Conservation (phyloP, 2,888 invertebrate genomes). For the Nebria salina region DNA sequence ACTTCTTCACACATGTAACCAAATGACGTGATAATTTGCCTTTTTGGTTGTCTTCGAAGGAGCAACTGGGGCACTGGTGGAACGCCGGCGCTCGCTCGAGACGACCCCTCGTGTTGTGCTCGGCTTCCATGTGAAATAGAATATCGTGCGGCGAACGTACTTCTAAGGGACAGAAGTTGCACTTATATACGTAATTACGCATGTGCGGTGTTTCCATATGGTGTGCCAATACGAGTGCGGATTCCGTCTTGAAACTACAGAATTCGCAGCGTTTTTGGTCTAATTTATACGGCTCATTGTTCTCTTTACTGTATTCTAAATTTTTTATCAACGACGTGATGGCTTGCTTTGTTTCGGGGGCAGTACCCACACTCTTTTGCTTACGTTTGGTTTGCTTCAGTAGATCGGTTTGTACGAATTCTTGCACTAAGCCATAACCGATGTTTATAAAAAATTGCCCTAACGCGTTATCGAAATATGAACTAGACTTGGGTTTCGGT, state of each 20-base stretch:
- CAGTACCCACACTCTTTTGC: conserved; percentile 75
- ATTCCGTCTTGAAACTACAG: conserved; percentile 91
- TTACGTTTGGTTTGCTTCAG: conserved; percentile 87
- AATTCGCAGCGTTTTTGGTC: conserved; percentile 85
- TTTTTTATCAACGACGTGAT: conserved; percentile 86
- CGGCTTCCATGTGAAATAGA: conserved; percentile 89
- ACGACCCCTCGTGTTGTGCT: conserved; percentile 85
- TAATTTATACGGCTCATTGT: conserved; percentile 82
- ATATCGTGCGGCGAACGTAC: conserved; percentile 89
- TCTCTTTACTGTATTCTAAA: conserved; percentile 85
- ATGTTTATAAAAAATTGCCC: conserved; percentile 93
- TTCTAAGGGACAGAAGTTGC: conserved; percentile 81
- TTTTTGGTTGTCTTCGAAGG: conserved; percentile 93
- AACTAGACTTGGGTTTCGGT: conserved; percentile 65
- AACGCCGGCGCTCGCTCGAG: conserved; percentile 86
- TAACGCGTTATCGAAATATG: conserved; percentile 86
- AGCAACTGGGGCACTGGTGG: conserved; percentile 93
- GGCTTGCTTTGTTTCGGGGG: conserved; percentile 77
- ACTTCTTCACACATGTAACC: conserved; percentile 88
- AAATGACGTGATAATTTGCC: conserved; percentile 89
- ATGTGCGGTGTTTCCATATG: conserved; percentile 93
- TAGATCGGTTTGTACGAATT: conserved; percentile 92
- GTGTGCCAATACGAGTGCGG: conserved; percentile 81
- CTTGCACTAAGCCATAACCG: conserved; percentile 89
- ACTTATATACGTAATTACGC: conserved; percentile 83